Conservation (phyloP, 2,797 vertebrate genomes). For the Pempheris klunzingeri region DNA sequence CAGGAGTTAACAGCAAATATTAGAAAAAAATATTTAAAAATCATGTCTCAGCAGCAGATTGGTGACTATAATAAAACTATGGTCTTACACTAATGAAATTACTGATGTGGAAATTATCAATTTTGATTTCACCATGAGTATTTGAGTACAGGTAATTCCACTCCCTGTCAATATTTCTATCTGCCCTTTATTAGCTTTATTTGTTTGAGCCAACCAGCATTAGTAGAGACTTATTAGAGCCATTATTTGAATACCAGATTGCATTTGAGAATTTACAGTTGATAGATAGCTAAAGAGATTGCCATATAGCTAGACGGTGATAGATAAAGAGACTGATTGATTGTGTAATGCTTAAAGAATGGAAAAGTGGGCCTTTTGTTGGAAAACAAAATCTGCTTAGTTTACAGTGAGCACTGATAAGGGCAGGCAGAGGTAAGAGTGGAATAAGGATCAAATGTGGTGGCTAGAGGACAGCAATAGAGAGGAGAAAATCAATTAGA, state of each 20-base stretch:
- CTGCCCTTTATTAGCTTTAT: neutral
- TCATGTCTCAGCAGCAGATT: slow-evolving; percentile 2
- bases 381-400: slow-evolving; percentile 56
- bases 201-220: neutral
- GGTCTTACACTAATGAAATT: slow-evolving; percentile 18
- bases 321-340: slow-evolving; percentile 16
- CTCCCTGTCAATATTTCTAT: neutral
- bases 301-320: slow-evolving; percentile 2
- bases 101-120: neutral
- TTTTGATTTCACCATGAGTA: neutral
- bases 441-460: slow-evolving; percentile 62
- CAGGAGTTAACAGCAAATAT: too few species aligned
- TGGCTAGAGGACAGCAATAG: slow-evolving; percentile 52
- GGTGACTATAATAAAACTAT: neutral
- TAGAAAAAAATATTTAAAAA: too few species aligned
- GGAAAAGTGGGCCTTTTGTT: slow-evolving; percentile 22
- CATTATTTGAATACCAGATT: slow-evolving; percentile 1
- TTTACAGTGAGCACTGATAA: slow-evolving; percentile 56
- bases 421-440: slow-evolving; percentile 39
- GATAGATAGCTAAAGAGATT: neutral
- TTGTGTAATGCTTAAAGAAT: slow-evolving; percentile 20
- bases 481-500: slow-evolving; percentile 73
- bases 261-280: slow-evolving; percentile 1
- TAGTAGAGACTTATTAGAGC: neutral
- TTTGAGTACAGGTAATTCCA: neutral